These are phyloP conservation scores for Corythornis vintsioides DNA, from an alignment of 2,113 vertebrate genomes.

Conservation along the genomic window DNA sequence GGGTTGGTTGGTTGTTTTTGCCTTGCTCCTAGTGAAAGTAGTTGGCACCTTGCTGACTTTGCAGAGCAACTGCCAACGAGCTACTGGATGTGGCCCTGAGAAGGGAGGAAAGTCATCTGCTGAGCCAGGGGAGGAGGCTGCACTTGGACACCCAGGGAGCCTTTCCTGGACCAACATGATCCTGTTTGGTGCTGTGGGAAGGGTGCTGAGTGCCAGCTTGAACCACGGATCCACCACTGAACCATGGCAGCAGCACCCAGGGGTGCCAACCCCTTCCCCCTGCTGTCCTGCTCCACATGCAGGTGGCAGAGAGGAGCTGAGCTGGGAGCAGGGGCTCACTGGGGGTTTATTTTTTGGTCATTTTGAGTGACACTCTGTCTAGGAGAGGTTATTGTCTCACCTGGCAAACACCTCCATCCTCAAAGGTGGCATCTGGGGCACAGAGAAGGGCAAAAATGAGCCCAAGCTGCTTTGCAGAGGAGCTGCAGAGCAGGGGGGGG, in stretches of 20 bases:
- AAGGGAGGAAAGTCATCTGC: background rate
- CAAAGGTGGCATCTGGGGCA: background rate
- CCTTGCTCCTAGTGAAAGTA: background rate
- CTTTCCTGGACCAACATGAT: background rate
- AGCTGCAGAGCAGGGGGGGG: background rate
- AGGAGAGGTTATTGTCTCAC: background rate
- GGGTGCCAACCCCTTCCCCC: background rate
- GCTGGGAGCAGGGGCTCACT: too few relatives aligned
- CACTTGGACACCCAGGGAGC: background rate
- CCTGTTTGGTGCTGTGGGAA: too few relatives aligned
- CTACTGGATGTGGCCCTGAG: background rate
- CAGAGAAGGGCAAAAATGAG: background rate
- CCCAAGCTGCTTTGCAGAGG: rapidly evolving
- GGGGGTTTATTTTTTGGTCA: background rate
- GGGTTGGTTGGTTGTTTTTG: background rate
- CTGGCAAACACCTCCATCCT: background rate
- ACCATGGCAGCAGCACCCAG: rapidly evolving
- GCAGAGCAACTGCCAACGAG: too few relatives aligned
- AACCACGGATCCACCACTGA: too few relatives aligned
- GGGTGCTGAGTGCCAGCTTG: background rate
- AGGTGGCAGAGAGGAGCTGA: background rate
- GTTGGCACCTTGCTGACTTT: background rate
- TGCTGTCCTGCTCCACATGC: rapidly evolving
- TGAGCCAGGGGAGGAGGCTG: background rate
- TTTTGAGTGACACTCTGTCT: background rate